Evolutionary conservation across 64 coral and sea anemone genomes (phyloP), one percentile per base, ranked within the genome.

Genomic region (Hydrozoanthus tunicans): DNA sequence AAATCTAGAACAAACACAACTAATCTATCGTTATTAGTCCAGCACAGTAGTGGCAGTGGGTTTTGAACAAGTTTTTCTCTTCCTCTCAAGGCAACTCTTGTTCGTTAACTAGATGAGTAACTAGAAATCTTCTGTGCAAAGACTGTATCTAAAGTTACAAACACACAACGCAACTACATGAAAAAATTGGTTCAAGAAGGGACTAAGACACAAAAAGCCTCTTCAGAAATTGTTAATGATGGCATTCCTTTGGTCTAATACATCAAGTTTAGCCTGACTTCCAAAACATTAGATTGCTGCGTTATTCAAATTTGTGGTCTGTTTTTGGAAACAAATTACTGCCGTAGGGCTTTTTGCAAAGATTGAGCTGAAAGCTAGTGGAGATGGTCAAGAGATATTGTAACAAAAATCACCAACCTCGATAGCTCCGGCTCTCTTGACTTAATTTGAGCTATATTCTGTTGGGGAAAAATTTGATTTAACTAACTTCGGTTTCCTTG

Each of bases 1-100:
- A 56, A 68, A 70, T 52, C 9, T 86, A 56, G 11, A 88, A 88
- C 83, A 88, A 88, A 88, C 84, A 88, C 15, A 57, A 12, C 64
- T 24, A 67, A 53, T 72, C 59, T 86, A 6, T 27, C 53, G 55
- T 59, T 74, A 56, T 60, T 59, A 88, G n/a, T 88, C 74, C 74
- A 55, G 17, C 69, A 73, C 56, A 56, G 25, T 86, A 6, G 20
- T 60, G 2, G 55, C 23, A 88, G 52, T 74, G 68, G 56, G 14
- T 6, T 12, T 20, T 24, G 23, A 43, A 43, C 32, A 43, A 26
- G 56, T n/a, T 32, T 58, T 51, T 58, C 82, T 70, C 52, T 71
- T 70, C n/a, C 65, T 86, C 82, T 52, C 74, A 59, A 59, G 13
- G 60, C 68, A 60, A 74, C 57, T 7, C 24, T 73, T 67, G 53